Evolutionary conservation across 2,797 vertebrate genomes (phyloP), one percentile per base, ranked within the genome.

Genomic region (Anolis apletophallus): DNA sequence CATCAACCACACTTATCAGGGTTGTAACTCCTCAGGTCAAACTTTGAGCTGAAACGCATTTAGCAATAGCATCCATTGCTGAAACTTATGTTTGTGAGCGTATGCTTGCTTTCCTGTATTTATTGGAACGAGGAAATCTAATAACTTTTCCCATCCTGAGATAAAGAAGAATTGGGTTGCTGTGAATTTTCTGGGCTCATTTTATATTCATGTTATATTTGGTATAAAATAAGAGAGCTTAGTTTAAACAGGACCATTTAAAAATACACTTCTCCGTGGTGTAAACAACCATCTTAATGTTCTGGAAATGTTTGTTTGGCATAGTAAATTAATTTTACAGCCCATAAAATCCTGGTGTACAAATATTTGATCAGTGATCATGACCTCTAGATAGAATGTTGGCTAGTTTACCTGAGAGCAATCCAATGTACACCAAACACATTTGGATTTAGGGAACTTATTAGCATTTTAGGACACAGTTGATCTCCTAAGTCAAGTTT

Each of bases 351-450:
- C 64, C 86, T 21, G 77, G 36, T 40, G 3, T 77, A 59, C 64
- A 89, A 86, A 88, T 88, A 87, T 89, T 93, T 93, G 81, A 13
- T 85, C 61, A 80, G 83, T 74, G 40, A n/a, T 10, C 46, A 75
- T 55, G 46, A 46, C 59, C 61, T 88, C n/a, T 89, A 74, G 40
- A 21, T 67, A 29, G 17, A 50, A 83, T 7, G 59, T 64, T 17
- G 80, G 3, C 23, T 23, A 71, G 0, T 34, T 87, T 74, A 13
- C 69, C 88, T 71, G 5, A 61, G 32, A 59, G 76, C 19, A 59
- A 11, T 83, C 86, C 81, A 78, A 11, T 59, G 19, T 71, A 3
- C 64, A 78, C 67, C 34, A 77, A 36, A 61, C 46, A 14, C 26
- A 11, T n/a, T 90, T 86, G 1, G 7, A 69, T 87, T 79, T 91